phyloP scores from a whole-genome alignment of 2,888 invertebrate genomes.

The Ochlodes sylvanus region DNA sequence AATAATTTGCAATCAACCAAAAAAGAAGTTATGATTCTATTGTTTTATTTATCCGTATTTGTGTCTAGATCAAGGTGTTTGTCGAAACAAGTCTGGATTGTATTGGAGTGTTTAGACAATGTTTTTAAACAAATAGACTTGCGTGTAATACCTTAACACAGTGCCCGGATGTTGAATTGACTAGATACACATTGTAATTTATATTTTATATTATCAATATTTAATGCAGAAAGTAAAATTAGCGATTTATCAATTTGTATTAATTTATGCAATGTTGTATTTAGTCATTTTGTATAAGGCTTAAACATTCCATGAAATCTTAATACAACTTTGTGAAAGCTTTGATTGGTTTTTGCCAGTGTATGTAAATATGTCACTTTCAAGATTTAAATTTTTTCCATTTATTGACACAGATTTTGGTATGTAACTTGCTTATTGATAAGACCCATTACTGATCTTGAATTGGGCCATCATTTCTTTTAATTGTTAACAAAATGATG shows the following conservation, averaged over 20 bases:
- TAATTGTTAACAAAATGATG: constrained; percentile 51
- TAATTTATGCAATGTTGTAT: constrained; percentile 56
- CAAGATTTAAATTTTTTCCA: constrained; percentile 50
- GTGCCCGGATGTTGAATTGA: constrained; percentile 66
- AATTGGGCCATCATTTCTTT: background rate
- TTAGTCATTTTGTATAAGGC: constrained; percentile 71
- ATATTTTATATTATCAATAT: background rate
- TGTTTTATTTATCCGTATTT: constrained; percentile 41
- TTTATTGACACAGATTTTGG: constrained; percentile 47
- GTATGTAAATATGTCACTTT: constrained; percentile 50
- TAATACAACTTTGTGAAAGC: constrained; percentile 68
- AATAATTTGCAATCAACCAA: no score
- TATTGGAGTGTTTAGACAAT: constrained; percentile 76
- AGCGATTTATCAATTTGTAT: background rate
- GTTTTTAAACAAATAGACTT: constrained; percentile 62
- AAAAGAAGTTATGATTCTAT: no score
- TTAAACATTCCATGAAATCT: constrained; percentile 82
- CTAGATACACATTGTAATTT: constrained; percentile 64
- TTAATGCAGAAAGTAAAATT: background rate
- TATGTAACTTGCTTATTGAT: background rate
- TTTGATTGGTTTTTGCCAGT: constrained; percentile 66
- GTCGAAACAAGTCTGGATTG: constrained; percentile 59
- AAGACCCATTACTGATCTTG: no score
- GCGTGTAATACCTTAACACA: constrained; percentile 60
- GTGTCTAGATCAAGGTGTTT: constrained; percentile 70